Conservation (phyloP, 2,797 vertebrate species). For the Borostomias antarcticus region DNA sequence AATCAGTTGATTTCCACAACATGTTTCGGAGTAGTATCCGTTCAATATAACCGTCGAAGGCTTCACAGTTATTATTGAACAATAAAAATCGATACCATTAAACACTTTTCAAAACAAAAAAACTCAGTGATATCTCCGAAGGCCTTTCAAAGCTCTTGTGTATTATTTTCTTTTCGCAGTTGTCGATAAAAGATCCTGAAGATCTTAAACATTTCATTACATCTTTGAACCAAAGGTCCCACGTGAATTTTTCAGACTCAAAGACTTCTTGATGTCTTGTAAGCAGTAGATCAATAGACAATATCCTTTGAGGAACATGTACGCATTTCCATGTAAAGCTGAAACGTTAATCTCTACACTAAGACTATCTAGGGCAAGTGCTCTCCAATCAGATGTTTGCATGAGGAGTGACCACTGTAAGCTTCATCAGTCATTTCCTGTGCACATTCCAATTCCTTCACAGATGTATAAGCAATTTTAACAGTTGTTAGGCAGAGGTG, state of each 20-base stretch:
- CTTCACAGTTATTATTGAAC: slow-evolving; percentile 75
- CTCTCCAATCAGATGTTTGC: slow-evolving; percentile 62
- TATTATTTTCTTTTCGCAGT: slow-evolving; percentile 66
- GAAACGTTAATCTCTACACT: slow-evolving; percentile 65
- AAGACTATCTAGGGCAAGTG: slow-evolving; percentile 49
- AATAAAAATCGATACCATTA: slow-evolving; percentile 83
- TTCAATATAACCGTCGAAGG: slow-evolving; percentile 81
- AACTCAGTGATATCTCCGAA: slow-evolving; percentile 71
- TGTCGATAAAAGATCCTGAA: slow-evolving; percentile 78
- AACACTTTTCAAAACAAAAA: slow-evolving; percentile 68
- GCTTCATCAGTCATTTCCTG: slow-evolving; percentile 71
- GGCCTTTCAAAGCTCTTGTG: slow-evolving; percentile 67
- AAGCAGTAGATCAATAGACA: slow-evolving; percentile 67
- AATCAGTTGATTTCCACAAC: slow-evolving; percentile 49
- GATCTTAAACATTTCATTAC: slow-evolving; percentile 82
- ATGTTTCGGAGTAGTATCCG: slow-evolving; percentile 44
- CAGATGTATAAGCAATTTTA: slow-evolving; percentile 84
- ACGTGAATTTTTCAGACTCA: slow-evolving; percentile 32
- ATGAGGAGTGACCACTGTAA: slow-evolving; percentile 49
- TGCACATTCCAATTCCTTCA: slow-evolving; percentile 81
- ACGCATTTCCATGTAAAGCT: slow-evolving; percentile 66
- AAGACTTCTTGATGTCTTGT: slow-evolving; percentile 39
- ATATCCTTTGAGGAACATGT: slow-evolving; percentile 50
- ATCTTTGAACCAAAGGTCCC: slow-evolving; percentile 63
- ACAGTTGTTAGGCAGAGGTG: slow-evolving; percentile 82